phyloP scores from a whole-genome alignment of 2,888 invertebrate species.

The Disparrhopalites patrizii region DNA sequence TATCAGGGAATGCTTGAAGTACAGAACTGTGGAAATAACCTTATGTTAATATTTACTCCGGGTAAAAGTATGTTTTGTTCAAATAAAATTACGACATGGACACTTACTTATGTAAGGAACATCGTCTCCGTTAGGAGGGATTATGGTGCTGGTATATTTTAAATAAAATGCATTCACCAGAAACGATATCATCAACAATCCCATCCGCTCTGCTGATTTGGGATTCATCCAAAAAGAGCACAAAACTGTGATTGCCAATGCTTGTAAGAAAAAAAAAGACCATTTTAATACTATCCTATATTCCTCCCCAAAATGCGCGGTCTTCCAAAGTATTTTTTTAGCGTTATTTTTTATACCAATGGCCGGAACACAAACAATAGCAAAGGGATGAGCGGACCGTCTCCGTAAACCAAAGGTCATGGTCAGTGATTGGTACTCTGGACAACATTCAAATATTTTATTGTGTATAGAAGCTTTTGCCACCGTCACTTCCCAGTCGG shows the following conservation, averaged over 20 bases:
- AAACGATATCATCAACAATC: background rate
- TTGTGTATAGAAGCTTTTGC: background rate
- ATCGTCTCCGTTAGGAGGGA: slow-evolving; percentile 10
- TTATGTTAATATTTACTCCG: background rate
- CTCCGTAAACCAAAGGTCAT: background rate
- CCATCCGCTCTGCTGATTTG: background rate
- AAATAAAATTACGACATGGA: no score
- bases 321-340: no score
- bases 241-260: background rate
- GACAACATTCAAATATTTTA: slow-evolving; percentile 13
- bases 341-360: no score
- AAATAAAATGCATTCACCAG: background rate
- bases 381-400: background rate
- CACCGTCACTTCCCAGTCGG: slow-evolving; percentile 4
- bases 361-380: slow-evolving; percentile 5
- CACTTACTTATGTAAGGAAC: slow-evolving; percentile 2
- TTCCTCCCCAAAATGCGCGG: no score
- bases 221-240: slow-evolving; percentile 13
- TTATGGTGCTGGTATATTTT: background rate
- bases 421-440: background rate
- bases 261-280: background rate
- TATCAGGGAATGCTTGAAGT: slow-evolving; percentile 1
- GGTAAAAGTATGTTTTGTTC: no score
- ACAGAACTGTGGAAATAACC: slow-evolving; percentile 6
- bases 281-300: no score